Conservation (phyloP, 2,113 vertebrate genomes). For the Axis porcinus region DNA sequence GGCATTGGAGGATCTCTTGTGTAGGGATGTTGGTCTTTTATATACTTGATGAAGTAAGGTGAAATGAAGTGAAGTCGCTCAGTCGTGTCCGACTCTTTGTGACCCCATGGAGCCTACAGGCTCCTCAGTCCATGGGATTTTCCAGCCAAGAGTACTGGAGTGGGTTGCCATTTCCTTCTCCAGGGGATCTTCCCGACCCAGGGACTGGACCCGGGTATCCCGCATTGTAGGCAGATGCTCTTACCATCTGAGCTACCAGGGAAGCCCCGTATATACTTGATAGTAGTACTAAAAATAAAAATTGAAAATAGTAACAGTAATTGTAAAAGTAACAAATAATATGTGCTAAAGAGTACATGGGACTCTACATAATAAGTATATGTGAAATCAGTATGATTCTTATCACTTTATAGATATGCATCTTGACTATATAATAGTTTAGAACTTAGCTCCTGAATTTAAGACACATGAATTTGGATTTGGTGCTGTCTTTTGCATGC, state of each 20-base stretch:
- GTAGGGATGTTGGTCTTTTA: neutral
- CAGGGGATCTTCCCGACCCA: too few relatives aligned
- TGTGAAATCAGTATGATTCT: neutral
- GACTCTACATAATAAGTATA: neutral
- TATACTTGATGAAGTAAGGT: neutral
- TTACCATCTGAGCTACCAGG: too few relatives aligned
- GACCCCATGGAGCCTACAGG: too few relatives aligned
- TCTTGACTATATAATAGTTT: neutral
- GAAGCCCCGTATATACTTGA: neutral
- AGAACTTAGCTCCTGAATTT: neutral
- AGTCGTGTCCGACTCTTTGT: too few relatives aligned
- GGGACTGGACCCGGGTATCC: too few relatives aligned
- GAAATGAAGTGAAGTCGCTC: too few relatives aligned
- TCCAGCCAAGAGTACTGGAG: too few relatives aligned
- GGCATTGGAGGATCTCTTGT: neutral
- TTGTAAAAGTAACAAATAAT: neutral
- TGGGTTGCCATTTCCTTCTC: too few relatives aligned
- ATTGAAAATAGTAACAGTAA: neutral
- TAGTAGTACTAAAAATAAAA: neutral
- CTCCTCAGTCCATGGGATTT: too few relatives aligned
- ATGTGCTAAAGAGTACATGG: neutral
- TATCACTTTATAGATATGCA: neutral
- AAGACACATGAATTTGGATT: neutral
- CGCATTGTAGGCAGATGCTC: too few relatives aligned
- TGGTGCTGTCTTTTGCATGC: neutral